Evolutionary conservation across 2,888 invertebrate genomes (phyloP).

Genomic region (Metopia argyrocephala): DNA sequence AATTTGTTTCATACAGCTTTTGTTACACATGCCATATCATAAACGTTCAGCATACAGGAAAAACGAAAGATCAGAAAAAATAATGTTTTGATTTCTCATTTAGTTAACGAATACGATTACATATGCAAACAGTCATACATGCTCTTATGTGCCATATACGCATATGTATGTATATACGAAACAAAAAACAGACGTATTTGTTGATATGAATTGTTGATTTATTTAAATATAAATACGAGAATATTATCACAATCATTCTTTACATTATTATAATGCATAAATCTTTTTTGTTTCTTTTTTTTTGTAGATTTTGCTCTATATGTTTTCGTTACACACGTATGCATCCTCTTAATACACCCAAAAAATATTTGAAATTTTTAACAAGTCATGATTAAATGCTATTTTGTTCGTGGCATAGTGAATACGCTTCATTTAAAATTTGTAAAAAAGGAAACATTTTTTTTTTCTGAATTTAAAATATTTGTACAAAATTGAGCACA

Average conservation of each 20-base stretch:
- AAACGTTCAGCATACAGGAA: background rate
- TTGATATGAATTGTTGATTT: too few relatives aligned
- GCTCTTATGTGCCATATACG: background rate
- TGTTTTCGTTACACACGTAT: conserved; percentile 56
- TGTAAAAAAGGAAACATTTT: too few relatives aligned
- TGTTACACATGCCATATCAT: conserved; percentile 22
- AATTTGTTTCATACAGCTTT: conserved; percentile 38
- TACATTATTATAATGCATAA: conserved; percentile 16
- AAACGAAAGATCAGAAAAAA: background rate
- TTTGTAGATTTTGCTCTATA: background rate
- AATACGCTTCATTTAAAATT: too few relatives aligned
- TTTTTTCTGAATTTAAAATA: too few relatives aligned
- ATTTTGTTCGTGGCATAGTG: background rate
- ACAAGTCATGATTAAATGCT: background rate
- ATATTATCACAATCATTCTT: too few relatives aligned
- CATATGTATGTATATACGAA: background rate
- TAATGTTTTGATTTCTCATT: conserved; percentile 49
- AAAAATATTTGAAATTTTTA: background rate
- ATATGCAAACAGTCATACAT: background rate
- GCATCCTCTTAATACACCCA: conserved; percentile 13
- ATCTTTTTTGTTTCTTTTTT: conserved; percentile 5
- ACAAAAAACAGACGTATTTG: background rate
- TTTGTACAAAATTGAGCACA: too few relatives aligned
- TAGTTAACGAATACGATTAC: conserved; percentile 34
- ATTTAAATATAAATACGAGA: too few relatives aligned